These are phyloP conservation scores for Limnodromus scolopaceus DNA, from an alignment of 2,797 vertebrate genomes.

Conservation along the genomic window DNA sequence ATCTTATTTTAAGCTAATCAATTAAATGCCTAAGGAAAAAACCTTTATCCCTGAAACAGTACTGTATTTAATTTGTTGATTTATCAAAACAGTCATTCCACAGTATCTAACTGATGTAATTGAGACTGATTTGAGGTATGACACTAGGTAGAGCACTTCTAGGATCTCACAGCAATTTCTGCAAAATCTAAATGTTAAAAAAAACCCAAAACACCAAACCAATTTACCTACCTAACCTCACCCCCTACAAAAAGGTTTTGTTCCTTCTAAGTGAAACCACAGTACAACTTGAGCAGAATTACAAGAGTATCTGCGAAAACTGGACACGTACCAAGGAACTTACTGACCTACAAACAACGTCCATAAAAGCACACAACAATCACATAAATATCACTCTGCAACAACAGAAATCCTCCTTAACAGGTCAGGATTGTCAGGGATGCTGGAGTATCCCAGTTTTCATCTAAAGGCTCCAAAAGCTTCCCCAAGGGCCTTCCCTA, in stretches of 20 bases:
- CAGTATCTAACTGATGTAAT: not conserved
- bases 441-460: not conserved
- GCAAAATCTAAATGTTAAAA: not conserved
- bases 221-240: not conserved
- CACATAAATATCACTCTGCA: not conserved
- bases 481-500: not conserved
- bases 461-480: not conserved
- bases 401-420: not conserved
- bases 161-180: not conserved
- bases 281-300: not conserved
- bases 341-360: not conserved
- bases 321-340: not conserved
- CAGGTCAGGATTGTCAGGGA: not conserved
- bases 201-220: not conserved
- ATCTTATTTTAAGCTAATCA: not conserved
- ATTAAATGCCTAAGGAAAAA: not conserved
- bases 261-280: not conserved
- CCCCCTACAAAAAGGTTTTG: not conserved
- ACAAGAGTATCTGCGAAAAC: not conserved
- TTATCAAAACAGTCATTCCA: not conserved
- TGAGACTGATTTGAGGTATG: not conserved
- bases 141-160: not conserved
- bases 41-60: not conserved
- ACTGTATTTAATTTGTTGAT: not conserved
- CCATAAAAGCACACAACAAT: not conserved